Evolutionary conservation across 2,113 vertebrate genomes (phyloP).

Genomic region (Australoheros scitulus): DNA sequence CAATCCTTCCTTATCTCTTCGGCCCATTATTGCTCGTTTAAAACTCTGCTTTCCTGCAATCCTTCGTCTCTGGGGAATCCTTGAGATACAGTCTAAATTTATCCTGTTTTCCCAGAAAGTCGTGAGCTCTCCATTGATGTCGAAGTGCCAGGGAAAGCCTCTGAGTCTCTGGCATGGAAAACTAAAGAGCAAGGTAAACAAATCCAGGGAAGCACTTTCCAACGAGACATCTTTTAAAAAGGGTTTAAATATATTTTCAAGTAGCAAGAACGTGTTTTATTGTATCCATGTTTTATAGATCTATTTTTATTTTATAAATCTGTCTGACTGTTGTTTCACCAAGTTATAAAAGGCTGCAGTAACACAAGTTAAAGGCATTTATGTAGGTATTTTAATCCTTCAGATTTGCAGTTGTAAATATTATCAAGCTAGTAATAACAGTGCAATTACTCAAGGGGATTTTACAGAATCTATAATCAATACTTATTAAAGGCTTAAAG

Average conservation of each 20-base stretch:
- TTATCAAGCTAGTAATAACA: neutral
- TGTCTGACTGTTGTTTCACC: neutral
- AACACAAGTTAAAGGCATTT: neutral
- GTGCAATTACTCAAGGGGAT: neutral
- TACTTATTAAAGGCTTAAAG: neutral
- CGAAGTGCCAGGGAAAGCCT: neutral
- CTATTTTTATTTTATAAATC: neutral
- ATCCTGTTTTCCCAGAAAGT: neutral
- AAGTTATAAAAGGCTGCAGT: neutral
- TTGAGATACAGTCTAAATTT: neutral
- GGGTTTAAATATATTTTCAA: neutral
- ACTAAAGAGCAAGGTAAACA: neutral
- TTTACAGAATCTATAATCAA: neutral
- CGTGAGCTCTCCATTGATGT: neutral
- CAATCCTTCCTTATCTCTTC: constrained; percentile 28
- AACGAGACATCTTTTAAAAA: neutral
- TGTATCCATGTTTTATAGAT: neutral
- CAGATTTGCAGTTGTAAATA: neutral
- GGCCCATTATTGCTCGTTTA: neutral
- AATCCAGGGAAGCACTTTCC: rapidly evolving
- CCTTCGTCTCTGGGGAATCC: neutral
- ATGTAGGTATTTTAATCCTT: neutral
- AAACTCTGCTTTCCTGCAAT: constrained; percentile 1
- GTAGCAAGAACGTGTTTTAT: neutral
- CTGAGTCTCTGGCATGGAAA: neutral